Conservation (phyloP, 2,888 invertebrate genomes). For the Euzetes globulus region DNA sequence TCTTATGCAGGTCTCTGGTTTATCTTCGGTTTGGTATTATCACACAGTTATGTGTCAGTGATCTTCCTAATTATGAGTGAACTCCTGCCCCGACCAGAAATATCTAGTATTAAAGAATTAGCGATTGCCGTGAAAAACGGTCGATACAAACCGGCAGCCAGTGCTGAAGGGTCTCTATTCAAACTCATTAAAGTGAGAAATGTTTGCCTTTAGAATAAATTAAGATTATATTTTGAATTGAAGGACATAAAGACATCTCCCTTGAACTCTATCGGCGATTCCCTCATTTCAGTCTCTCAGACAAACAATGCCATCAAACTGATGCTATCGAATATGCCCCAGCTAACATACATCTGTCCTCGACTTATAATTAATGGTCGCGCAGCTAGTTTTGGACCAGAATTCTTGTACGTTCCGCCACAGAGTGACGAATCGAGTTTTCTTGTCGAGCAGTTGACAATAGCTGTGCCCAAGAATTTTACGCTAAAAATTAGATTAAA, state of each 20-base stretch:
- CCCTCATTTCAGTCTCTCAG: not conserved
- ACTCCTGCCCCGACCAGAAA: not conserved
- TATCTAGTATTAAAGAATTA: not conserved
- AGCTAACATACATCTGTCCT: conserved; percentile 10
- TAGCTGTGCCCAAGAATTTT: conserved; percentile 7
- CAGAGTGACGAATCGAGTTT: not conserved
- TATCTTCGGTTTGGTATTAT: not conserved
- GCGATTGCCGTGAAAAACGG: not conserved
- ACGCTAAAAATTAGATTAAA: not conserved
- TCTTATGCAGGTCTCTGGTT: not conserved
- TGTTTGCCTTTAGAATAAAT: not conserved
- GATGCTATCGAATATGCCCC: not conserved
- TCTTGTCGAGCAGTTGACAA: conserved; percentile 10
- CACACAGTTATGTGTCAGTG: not conserved
- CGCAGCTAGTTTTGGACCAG: not conserved
- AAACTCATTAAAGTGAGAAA: not conserved
- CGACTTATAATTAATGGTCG: not conserved
- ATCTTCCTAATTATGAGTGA: conserved; percentile 15
- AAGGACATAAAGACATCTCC: not conserved
- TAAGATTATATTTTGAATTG: not conserved
- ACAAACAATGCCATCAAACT: not conserved
- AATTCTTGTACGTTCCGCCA: not conserved
- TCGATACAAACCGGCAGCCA: conserved; percentile 1
- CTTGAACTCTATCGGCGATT: not conserved
- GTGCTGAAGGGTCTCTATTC: not conserved